Base-by-base conservation (phyloP, 2,888 invertebrate species). In the Margaritifera margaritifera region DNA sequence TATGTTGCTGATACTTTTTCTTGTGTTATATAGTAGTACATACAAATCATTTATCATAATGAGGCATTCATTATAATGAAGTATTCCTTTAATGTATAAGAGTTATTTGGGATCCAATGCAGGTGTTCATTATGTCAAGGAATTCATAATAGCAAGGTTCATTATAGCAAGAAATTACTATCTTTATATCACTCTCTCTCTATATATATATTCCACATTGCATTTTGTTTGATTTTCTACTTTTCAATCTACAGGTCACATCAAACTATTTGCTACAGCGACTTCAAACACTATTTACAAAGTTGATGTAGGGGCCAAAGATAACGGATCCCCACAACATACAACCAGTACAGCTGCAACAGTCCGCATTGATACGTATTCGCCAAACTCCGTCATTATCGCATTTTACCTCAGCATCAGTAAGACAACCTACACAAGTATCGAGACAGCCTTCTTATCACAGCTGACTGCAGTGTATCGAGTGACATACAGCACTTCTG, bases 361-460 rank as follows among this genome's bases (percentile, higher is more conserved):
- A 19, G 60, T 86, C 5, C 68, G 84, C 60, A 77, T 86, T 15
- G 86, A 86, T 69, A 81, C 85, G 11, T 86, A 82, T 62, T 66
- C 79, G 6, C 83, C 85, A 8, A 71, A 75, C 31, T 51, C 56
- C 0, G 69, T 75, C 53, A 72, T 79, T 6, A 72, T 83, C 1
- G 77, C 74, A 11, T 79, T 79, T 62, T 68, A 69, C 62, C 69
- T 83, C 64, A 57, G 61, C 42, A 76, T 82, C 24, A 78, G 68
- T 68, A 72, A 73, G 52, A 62, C 74, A 1, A 62, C 71, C 15
- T 86, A 80, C 66, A 53, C 75, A 22, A 69, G 71, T 0, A 62
- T 69, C 57, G 76, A 80, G 63, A 51, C 69, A 15, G 74, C 71
- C 1, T 86, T 84, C 59, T 53, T 82, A 8, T 66, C 69, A 31